Percentiles rank a stretch among this genome's conserved stretches.
phyloP scores from a whole-genome alignment of 2,888 invertebrate genomes.

The Leptinotarsa tumamoca region DNA sequence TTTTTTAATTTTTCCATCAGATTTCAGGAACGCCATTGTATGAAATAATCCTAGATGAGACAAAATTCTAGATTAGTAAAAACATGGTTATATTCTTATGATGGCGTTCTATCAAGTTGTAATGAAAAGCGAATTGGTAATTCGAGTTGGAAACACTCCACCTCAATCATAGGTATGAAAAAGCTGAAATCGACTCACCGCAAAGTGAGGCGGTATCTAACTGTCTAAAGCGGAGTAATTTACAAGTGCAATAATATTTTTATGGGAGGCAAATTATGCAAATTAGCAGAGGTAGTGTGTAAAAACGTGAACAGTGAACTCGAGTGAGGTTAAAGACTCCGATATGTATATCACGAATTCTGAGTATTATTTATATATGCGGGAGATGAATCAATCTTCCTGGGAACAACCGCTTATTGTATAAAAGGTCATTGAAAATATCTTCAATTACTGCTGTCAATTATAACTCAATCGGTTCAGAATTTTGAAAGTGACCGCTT shows the following conservation, averaged over 20 bases:
- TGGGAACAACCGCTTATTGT: not conserved
- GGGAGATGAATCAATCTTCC: not conserved
- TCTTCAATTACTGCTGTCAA: too few relatives aligned
- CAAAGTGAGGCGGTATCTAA: constrained; percentile 5
- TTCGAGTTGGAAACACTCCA: not conserved
- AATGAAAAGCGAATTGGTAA: not conserved
- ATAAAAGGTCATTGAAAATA: too few relatives aligned
- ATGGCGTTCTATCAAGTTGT: not conserved
- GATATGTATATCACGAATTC: not conserved
- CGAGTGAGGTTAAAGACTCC: constrained; percentile 23
- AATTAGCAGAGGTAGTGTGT: constrained; percentile 11
- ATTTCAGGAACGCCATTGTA: too few relatives aligned
- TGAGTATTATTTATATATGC: not conserved
- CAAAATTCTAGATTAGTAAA: too few relatives aligned
- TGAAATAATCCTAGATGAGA: too few relatives aligned
- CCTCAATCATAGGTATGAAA: not conserved
- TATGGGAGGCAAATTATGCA: constrained; percentile 20
- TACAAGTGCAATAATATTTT: constrained; percentile 26
- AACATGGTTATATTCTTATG: too few relatives aligned
- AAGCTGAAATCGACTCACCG: constrained; percentile 3
- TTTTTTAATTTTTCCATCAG: too few relatives aligned
- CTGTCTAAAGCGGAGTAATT: constrained; percentile 10
- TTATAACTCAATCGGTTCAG: too few relatives aligned
- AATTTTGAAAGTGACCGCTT: too few relatives aligned
- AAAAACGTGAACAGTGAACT: constrained; percentile 22